These are phyloP conservation scores for Epiblema foenella DNA, from an alignment of 2,888 invertebrate genomes.

Conservation along the genomic window DNA sequence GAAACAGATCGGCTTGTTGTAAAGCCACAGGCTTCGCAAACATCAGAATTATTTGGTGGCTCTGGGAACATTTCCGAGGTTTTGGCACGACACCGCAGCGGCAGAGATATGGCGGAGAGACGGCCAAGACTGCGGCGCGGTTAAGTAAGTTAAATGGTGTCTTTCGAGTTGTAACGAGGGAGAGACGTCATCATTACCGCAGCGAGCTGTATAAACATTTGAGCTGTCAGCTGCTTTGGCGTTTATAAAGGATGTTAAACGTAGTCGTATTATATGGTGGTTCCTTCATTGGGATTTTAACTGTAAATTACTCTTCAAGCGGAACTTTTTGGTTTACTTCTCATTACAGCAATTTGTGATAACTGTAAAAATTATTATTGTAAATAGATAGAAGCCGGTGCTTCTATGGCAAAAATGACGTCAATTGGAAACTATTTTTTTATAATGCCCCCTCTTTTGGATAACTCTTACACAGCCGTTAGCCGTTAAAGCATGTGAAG, in stretches of 20 bases:
- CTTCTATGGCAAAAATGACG: too few species aligned
- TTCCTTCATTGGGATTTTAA: neutral
- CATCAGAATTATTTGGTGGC: conserved; percentile 15
- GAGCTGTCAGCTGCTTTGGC: conserved; percentile 5
- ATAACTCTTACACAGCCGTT: too few species aligned
- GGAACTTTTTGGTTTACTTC: neutral
- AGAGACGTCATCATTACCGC: conserved; percentile 21
- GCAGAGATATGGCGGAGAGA: conserved; percentile 15
- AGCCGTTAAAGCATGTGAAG: too few species aligned
- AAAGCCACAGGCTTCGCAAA: conserved; percentile 3
- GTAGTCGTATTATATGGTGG: neutral
- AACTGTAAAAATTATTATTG: too few species aligned
- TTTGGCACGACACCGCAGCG: conserved; percentile 23
- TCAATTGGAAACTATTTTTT: too few species aligned
- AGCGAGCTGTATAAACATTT: conserved; percentile 19
- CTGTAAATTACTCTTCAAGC: neutral
- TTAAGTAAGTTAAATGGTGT: conserved; percentile 29
- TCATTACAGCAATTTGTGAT: too few species aligned
- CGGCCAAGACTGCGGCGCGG: conserved; percentile 22
- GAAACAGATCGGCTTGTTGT: conserved; percentile 5
- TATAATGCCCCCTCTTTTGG: too few species aligned
- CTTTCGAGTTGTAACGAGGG: conserved; percentile 22
- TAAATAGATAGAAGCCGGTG: too few species aligned
- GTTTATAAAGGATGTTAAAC: conserved; percentile 3
- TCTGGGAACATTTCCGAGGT: conserved; percentile 19